Evolutionary conservation across 2,797 vertebrate genomes (phyloP).

Genomic region (Falco columbarius): DNA sequence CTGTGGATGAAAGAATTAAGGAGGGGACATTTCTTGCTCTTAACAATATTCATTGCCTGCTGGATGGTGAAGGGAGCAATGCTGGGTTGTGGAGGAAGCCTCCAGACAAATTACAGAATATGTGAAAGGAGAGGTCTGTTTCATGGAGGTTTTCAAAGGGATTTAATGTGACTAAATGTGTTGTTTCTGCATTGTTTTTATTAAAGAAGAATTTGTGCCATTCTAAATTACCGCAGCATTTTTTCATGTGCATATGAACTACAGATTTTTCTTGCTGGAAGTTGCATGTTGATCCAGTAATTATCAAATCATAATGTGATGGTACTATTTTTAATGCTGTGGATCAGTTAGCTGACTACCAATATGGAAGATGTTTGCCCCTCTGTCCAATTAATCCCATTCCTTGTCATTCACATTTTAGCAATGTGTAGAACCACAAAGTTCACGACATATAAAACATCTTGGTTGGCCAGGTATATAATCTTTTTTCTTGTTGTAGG

Average conservation of each 20-base stretch:
- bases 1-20: neutral
- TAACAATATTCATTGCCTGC: neutral
- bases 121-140: neutral
- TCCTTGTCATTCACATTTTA: constrained; percentile 70
- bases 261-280: constrained; percentile 6
- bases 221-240: neutral
- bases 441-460: neutral
- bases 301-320: constrained; percentile 26
- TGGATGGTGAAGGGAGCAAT: constrained; percentile 15
- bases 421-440: constrained; percentile 47
- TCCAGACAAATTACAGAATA: neutral
- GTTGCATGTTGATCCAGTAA: constrained; percentile 37
- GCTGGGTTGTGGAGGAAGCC: neutral
- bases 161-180: neutral
- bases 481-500: constrained; percentile 74
- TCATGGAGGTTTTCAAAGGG: neutral
- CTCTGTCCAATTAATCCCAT: constrained; percentile 74
- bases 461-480: neutral
- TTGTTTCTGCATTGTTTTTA: neutral
- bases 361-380: constrained; percentile 84
- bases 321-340: constrained; percentile 58
- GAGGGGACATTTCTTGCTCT: neutral
- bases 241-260: neutral
- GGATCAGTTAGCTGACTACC: constrained; percentile 76
- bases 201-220: neutral